These are phyloP conservation scores for Patella pellucida DNA, from an alignment of 2,888 invertebrate genomes.

Conservation along the genomic window DNA sequence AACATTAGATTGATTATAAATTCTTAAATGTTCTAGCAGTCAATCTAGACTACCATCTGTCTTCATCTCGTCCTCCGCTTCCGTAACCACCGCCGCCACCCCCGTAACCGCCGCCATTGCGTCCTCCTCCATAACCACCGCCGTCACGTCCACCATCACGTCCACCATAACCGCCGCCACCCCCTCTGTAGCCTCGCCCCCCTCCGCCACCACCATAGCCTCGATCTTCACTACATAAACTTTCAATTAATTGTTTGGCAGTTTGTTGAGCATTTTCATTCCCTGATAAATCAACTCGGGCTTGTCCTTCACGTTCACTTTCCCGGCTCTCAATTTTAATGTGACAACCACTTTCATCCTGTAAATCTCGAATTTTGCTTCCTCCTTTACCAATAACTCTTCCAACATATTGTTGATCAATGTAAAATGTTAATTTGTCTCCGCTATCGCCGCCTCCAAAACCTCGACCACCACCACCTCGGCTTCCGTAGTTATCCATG, in stretches of 20 bases:
- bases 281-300: neutral
- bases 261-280: neutral
- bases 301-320: neutral
- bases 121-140: neutral
- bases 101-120: neutral
- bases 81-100: neutral
- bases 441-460: too few relatives aligned
- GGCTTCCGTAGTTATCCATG: too few relatives aligned
- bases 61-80: neutral
- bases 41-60: too few relatives aligned
- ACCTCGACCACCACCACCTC: too few relatives aligned
- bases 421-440: too few relatives aligned
- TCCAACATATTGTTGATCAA: too few relatives aligned
- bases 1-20: too few relatives aligned
- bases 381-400: too few relatives aligned
- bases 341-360: conserved; percentile 5
- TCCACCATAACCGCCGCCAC: neutral
- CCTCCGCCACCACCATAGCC: neutral
- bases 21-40: too few relatives aligned
- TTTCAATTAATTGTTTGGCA: neutral
- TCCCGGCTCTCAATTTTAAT: neutral
- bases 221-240: neutral
- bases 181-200: neutral
- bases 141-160: neutral
- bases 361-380: too few relatives aligned